phyloP scores from a whole-genome alignment of 1,140 invertebrate species.

The Neodiprion lecontei region DNA sequence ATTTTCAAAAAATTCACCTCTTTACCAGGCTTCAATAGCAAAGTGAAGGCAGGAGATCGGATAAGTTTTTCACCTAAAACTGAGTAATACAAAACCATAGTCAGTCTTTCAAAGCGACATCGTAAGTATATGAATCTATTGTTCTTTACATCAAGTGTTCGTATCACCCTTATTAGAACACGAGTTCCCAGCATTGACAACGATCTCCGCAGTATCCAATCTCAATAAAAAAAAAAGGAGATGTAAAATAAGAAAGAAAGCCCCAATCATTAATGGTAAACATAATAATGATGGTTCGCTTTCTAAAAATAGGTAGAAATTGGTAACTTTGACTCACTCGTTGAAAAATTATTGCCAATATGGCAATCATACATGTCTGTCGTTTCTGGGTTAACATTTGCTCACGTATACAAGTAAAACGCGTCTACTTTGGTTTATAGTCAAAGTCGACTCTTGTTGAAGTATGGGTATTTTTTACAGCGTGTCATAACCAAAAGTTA shows the following conservation, averaged over 20 bases:
- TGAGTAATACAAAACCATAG: background rate
- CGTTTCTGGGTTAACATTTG: constrained; percentile 59
- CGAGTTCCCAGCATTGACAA: constrained; percentile 18
- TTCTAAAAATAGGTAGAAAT: constrained; percentile 60
- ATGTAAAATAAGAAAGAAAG: constrained; percentile 25
- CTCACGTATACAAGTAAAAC: constrained; percentile 19
- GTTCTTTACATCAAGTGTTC: background rate
- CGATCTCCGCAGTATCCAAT: constrained; percentile 50
- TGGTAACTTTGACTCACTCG: constrained; percentile 62
- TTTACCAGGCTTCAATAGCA: background rate
- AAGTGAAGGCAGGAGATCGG: background rate
- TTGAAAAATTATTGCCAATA: constrained; percentile 55
- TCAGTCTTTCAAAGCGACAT: background rate
- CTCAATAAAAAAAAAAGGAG: constrained; percentile 58
- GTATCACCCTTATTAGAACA: background rate
- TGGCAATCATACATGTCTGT: constrained; percentile 38
- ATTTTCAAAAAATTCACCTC: background rate
- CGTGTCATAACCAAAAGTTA: no score
- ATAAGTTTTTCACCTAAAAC: background rate
- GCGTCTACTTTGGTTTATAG: background rate
- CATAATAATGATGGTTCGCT: constrained; percentile 53
- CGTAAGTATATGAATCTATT: background rate
- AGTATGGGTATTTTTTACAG: background rate
- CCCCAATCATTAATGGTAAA: constrained; percentile 49
- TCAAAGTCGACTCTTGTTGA: background rate